Percentiles rank a stretch among this genome's conserved stretches.
Evolutionary conservation across 2,797 vertebrate species (phyloP).

Genomic region (Aselliscus stoliczkanus): DNA sequence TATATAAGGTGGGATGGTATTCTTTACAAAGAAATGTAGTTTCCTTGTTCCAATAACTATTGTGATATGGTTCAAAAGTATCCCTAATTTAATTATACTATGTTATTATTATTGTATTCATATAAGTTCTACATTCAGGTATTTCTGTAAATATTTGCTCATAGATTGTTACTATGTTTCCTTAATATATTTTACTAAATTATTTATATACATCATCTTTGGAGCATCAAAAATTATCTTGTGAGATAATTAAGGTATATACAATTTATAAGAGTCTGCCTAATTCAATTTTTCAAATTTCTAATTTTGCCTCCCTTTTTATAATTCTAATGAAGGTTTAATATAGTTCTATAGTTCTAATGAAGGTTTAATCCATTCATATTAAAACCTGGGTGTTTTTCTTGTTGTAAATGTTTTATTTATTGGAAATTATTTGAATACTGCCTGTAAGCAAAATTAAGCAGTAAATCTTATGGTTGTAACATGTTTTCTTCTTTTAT

Average conservation of each 20-base stretch:
- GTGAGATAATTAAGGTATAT: background rate
- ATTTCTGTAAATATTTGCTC: constrained; percentile 21
- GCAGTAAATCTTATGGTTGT: background rate
- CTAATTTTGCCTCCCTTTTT: background rate
- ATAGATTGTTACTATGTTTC: background rate
- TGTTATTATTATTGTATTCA: background rate
- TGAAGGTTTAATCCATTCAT: background rate
- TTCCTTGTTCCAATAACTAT: background rate
- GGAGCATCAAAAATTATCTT: background rate
- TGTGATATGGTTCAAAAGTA: background rate
- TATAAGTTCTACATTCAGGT: background rate
- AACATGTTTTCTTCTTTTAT: background rate
- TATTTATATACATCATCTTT: background rate
- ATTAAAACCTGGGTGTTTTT: background rate
- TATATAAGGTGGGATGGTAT: background rate
- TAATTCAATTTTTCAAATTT: background rate
- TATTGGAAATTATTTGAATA: constrained; percentile 15
- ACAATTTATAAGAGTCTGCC: background rate
- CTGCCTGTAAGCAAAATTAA: constrained; percentile 26
- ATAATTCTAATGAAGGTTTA: constrained; percentile 12
- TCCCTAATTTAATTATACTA: background rate
- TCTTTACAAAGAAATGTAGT: background rate
- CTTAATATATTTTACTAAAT: background rate
- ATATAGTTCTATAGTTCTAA: background rate
- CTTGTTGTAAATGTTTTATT: background rate